Base-by-base conservation (phyloP, 2,888 invertebrate species). In the Orgyia antiqua region DNA sequence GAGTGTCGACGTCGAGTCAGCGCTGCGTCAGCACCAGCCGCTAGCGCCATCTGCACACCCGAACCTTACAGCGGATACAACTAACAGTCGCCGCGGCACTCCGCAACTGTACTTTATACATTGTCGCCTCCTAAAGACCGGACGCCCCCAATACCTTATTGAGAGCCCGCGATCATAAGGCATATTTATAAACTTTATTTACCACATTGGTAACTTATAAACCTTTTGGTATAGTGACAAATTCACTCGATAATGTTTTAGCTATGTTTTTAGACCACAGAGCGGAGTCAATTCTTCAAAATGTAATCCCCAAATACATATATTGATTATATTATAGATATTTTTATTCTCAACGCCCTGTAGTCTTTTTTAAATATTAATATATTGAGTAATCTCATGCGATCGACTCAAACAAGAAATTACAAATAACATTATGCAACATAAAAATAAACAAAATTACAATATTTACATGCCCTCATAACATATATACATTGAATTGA, bases 1-100 rank as follows among this genome's bases (percentile, higher is more conserved):
- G 92, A 92, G 89, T 93, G 92, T 57, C 92, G 89, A 68, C 92
- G 89, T 74, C 90, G 88, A 60, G 92, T 92, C 78, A 92, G 89
- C 76, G 90, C 90, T 69, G 90, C 76, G 68, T 88, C 79, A 33
- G 64, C 64, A 48, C 65, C 58, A 48, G 46, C 59, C 55, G 60
- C 62, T 46, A 58, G 60, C 78, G 65, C 73, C 82, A 79, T 71
- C 80, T 78, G 80, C 60, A 70, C 71, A 69, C 58, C 61, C 61
- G 62, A 60, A 67, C 51, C 56, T 57, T 62, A 66, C 64, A 58
- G 13, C 17, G 9, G 20, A 20, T 40, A 53, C 27, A 36, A 33
- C 38, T 42, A 39, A 24, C 27, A 12, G 37, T 5, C 10, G 32
- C 33, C 32, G 12, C 10, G 32, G 31, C 32, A 12, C n/a, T 10